Percentiles rank a stretch among this genome's conserved stretches.
phyloP scores from a whole-genome alignment of 2,113 vertebrate species.

The Cichladusa arquata region DNA sequence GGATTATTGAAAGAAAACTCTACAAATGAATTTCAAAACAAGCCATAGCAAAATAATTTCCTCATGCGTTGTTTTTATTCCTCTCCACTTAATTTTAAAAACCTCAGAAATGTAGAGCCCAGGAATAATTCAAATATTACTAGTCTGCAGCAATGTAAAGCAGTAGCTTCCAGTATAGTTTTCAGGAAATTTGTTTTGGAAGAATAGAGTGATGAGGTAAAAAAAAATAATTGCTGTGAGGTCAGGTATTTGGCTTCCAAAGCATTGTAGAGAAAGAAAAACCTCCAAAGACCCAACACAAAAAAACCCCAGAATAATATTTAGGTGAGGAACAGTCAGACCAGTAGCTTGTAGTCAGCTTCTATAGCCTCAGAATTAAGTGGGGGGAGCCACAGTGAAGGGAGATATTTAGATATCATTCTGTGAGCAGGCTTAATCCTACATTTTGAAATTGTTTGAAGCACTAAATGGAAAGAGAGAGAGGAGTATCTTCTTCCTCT shows the following conservation, averaged over 20 bases:
- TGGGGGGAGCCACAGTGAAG: fast-evolving
- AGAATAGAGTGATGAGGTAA: not conserved
- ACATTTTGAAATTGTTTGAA: not conserved
- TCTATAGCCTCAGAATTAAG: not conserved
- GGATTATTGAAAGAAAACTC: not conserved
- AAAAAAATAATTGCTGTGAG: not conserved
- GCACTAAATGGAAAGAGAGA: not conserved
- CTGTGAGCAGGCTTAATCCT: not conserved
- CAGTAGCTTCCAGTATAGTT: not conserved
- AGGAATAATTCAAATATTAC: not conserved
- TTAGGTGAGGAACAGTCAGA: not conserved
- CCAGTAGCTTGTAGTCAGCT: not conserved
- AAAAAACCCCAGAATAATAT: not conserved
- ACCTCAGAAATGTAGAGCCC: not conserved
- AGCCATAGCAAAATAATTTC: not conserved
- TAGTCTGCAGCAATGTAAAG: not conserved
- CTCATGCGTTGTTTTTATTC: not conserved
- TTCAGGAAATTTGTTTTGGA: not conserved
- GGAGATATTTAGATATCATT: not conserved
- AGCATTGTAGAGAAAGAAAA: not conserved
- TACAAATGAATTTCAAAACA: not conserved
- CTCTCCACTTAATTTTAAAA: not conserved
- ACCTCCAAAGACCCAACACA: fast-evolving
- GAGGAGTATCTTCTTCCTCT: not conserved
- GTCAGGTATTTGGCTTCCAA: not conserved